phyloP scores from a whole-genome alignment of 2,888 invertebrate species.

The Drosophila maculinotata region DNA sequence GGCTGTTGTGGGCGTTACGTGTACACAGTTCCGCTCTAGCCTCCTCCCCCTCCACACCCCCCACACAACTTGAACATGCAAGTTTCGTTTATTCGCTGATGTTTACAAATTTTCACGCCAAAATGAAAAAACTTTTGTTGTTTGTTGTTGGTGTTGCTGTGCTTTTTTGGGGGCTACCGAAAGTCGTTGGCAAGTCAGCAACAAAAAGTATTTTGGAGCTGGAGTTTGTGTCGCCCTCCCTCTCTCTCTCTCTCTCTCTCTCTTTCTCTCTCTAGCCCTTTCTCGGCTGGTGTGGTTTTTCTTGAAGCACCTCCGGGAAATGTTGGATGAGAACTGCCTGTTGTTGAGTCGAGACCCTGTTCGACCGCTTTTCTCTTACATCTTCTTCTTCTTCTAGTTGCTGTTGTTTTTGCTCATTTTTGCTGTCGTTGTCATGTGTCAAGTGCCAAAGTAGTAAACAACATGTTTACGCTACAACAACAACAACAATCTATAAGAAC shows the following conservation, averaged over 20 bases:
- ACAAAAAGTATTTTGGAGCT: conserved; percentile 23
- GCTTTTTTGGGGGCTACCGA: background rate
- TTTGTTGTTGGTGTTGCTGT: background rate
- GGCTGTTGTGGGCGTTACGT: conserved; percentile 30
- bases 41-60: background rate
- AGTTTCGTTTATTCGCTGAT: conserved; percentile 69
- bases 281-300: conserved; percentile 11
- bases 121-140: conserved; percentile 73
- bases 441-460: conserved; percentile 66
- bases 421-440: conserved; percentile 69
- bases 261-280: background rate
- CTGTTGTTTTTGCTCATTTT: conserved; percentile 7
- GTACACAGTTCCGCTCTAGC: background rate
- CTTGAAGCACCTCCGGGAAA: conserved; percentile 21
- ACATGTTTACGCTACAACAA: conserved; percentile 51
- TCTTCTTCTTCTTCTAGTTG: too few relatives aligned
- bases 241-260: background rate
- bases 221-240: conserved; percentile 2
- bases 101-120: conserved; percentile 77
- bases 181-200: conserved; percentile 53
- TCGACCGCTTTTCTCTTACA: background rate
- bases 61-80: conserved; percentile 39
- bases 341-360: background rate
- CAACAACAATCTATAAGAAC: conserved; percentile 23
- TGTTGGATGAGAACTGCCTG: conserved; percentile 1